Evolutionary conservation across 2,113 vertebrate species (phyloP), one percentile per base, ranked within the genome.

Genomic region (Ia io): DNA sequence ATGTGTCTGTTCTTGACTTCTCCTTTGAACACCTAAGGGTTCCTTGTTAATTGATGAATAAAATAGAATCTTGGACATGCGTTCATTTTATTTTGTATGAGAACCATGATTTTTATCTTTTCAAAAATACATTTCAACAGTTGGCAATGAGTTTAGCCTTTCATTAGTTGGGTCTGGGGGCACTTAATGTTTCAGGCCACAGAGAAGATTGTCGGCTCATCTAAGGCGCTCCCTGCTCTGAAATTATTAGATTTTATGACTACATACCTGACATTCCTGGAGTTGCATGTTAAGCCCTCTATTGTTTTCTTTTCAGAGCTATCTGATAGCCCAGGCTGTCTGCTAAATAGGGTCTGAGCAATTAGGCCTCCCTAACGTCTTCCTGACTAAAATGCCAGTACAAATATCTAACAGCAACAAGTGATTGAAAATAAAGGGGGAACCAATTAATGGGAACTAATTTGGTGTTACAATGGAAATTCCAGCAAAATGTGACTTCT

Each of bases 211-310:
- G 93, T 88, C 28, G 69, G 84, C 67, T 93, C 95, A 82, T 95
- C 92, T 92, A 44, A 85, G 82, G 37, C n/a, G 37, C 53, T 73
- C 85, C 7, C 37, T 83, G 79, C 56, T 32, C 88, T 95, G 88
- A 78, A 95, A 65, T 95, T 80, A 95, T 95, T 96, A 63, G 93
- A 88, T 83, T 97, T 97, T 93, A 95, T 95, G 95, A 92, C 94
- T 78, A 37, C 95, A 97, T 96, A 93, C 95, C 92, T 97, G 90
- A 74, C 93, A 97, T 97, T 97, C 97, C 96, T 90, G 0, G n/a
- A 90, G 67, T 37, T 23, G 85, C 63, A 78, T 40, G 73, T 47
- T 88, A 94, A 95, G 85, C 90, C 78, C 25, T 35, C 91, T 71
- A 86, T 97, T 97, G 96, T 96, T 97, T 97, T 93, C 94, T 88